Evolutionary conservation across 1,140 invertebrate genomes (phyloP).

Genomic region (Magallana ariakensis): DNA sequence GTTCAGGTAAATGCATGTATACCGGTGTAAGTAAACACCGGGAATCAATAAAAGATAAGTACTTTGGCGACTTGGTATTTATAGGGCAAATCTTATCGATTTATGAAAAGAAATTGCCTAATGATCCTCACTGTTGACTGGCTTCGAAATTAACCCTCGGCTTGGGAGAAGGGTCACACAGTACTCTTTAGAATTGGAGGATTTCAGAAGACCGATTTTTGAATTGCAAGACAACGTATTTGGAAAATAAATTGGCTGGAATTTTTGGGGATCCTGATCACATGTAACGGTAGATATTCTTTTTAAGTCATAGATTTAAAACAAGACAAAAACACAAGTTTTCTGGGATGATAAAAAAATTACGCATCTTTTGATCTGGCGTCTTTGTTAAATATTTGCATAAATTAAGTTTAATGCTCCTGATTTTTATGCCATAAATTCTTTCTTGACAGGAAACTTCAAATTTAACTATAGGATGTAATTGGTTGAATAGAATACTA

Average conservation of each 20-base stretch:
- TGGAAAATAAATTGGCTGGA: too few relatives aligned
- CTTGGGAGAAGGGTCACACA: not conserved
- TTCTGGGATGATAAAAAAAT: not conserved
- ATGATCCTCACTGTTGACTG: not conserved
- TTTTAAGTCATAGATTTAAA: too few relatives aligned
- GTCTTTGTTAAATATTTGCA: not conserved
- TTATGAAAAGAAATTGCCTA: constrained; percentile 26
- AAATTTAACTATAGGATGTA: not conserved
- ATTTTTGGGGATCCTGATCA: too few relatives aligned
- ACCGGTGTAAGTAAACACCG: constrained; percentile 1
- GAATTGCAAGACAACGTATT: too few relatives aligned
- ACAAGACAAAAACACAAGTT: too few relatives aligned
- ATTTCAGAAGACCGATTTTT: too few relatives aligned
- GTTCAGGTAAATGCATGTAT: not conserved
- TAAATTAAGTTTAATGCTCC: not conserved
- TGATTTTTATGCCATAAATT: constrained; percentile 6
- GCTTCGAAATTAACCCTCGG: not conserved
- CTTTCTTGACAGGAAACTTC: not conserved
- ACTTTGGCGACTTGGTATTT: not conserved
- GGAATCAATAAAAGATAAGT: constrained; percentile 22
- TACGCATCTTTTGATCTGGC: not conserved
- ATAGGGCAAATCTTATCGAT: constrained; percentile 25
- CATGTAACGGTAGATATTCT: too few relatives aligned
- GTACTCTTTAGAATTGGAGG: not conserved
- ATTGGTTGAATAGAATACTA: not conserved